These are phyloP conservation scores for Eupithecia centaureata DNA, from an alignment of 2,888 invertebrate genomes.

Conservation along the genomic window DNA sequence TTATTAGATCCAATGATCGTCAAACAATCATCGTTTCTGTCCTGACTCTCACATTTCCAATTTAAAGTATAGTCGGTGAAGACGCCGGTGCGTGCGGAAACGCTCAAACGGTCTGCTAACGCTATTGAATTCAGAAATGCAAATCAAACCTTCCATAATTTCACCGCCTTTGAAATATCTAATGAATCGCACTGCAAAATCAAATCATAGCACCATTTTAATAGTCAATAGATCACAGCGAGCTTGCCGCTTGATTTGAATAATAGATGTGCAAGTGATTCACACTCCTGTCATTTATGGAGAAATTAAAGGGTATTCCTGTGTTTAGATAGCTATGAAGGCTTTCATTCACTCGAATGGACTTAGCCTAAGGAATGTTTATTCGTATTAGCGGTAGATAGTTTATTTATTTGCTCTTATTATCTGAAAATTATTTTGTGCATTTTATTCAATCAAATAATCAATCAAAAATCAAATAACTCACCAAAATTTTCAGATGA, in stretches of 20 bases:
- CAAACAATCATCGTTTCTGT: neutral
- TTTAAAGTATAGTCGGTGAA: neutral
- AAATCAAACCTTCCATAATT: conserved; percentile 23
- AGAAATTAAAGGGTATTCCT: conserved; percentile 43
- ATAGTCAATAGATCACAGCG: conserved; percentile 45
- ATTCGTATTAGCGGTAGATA: conserved; percentile 4
- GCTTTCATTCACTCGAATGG: conserved; percentile 17
- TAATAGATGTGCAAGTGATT: conserved; percentile 46
- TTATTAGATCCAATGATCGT: neutral
- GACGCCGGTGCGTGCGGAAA: neutral
- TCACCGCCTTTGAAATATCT: conserved; percentile 19
- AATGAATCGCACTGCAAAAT: conserved; percentile 27
- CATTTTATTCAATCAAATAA: neutral
- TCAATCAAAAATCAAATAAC: neutral
- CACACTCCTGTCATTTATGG: conserved; percentile 65
- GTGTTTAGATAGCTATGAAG: conserved; percentile 29
- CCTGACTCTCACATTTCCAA: conserved; percentile 4
- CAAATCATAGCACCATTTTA: conserved; percentile 21
- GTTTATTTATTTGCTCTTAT: conserved; percentile 1
- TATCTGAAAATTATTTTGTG: neutral
- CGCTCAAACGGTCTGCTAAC: conserved; percentile 10
- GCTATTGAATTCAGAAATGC: conserved; percentile 21
- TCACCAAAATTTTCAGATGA: neutral
- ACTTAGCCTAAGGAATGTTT: conserved; percentile 8
- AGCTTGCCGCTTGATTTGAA: conserved; percentile 56